Base-by-base conservation (phyloP, 2,888 invertebrate species). In the Caenorhabditis sp. region DNA sequence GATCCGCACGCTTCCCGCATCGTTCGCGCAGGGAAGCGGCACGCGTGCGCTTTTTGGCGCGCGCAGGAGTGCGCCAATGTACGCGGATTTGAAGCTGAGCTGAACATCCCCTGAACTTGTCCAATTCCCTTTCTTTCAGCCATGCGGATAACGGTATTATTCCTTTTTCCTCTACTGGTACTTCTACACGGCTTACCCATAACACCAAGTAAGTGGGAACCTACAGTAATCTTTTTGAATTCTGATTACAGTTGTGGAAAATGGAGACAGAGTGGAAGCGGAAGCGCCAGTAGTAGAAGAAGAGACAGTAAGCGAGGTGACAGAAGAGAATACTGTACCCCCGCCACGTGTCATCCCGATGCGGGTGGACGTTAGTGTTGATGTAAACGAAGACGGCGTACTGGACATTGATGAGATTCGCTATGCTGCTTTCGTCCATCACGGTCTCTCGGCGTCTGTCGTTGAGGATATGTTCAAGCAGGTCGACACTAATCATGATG, bases 391-490 rank as follows among this genome's bases (percentile, higher is more conserved):
- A 51, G 90, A 90, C 77, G 89, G 90, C 8, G 87, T 84, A 20
- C 74, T 90, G 24, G 88, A 87, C 50, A 81, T 90, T 47, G 78
- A 84, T 26, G 90, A 90, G 74, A 89, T 90, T 13, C 87, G 89
- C 44, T 91, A 91, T 77, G 90, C 90, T 20, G 90, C 89, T 18
- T 91, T 90, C 53, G 88, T 89, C 22, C 89, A 90, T 67, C 89
- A 90, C 72, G 89, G 89, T n/a, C 84, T 90, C n/a, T 86, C 88
- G 0, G 88, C 88, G n/a, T 85, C 85, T n/a, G 90, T 90, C 26
- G 88, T 90, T n/a, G 86, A 90, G 71, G 85, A 85, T 32, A 81
- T 89, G 65, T 90, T 91, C 81, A 86, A 88, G 37, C 83, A 89
- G 84, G 85, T 85, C 8, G 87, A 87, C 50, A 53, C 71, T 9